Conservation (phyloP, 2,797 vertebrate species). For the Dendrocincla fuliginosa region DNA sequence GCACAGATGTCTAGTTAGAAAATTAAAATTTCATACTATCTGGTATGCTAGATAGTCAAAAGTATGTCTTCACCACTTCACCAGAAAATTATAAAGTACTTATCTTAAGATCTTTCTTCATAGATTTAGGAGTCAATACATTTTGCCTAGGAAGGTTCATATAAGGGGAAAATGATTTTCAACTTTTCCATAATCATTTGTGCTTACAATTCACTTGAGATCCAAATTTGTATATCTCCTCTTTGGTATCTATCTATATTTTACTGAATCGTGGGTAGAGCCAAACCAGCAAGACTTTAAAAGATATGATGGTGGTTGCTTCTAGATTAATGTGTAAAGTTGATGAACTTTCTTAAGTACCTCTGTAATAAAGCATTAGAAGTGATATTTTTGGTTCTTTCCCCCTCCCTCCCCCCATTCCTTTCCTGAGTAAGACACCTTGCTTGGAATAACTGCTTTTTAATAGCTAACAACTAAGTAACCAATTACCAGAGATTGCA, state of each 20-base stretch:
- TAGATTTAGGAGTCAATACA: not conserved
- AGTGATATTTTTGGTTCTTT: not conserved
- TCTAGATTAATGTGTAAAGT: not conserved
- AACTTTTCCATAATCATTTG: not conserved
- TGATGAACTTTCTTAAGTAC: not conserved
- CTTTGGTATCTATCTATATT: not conserved
- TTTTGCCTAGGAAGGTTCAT: not conserved
- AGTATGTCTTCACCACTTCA: not conserved
- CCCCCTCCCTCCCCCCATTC: too few relatives aligned
- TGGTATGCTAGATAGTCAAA: not conserved
- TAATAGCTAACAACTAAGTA: not conserved
- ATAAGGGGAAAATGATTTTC: not conserved
- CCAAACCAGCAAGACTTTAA: not conserved
- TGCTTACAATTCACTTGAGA: not conserved
- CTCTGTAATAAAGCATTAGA: not conserved
- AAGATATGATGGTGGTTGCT: not conserved
- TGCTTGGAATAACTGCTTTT: not conserved
- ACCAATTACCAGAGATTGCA: not conserved
- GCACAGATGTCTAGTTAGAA: not conserved
- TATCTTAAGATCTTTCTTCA: not conserved
- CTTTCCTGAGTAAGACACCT: not conserved
- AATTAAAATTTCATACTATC: slow-evolving; percentile 54
- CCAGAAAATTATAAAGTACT: not conserved
- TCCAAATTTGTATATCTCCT: not conserved
- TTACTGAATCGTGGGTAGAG: not conserved